A percentile compares a stretch with the other conserved stretches of the same genome.
Conservation (phyloP, 2,797 vertebrate genomes). For the Artibeus lituratus region DNA sequence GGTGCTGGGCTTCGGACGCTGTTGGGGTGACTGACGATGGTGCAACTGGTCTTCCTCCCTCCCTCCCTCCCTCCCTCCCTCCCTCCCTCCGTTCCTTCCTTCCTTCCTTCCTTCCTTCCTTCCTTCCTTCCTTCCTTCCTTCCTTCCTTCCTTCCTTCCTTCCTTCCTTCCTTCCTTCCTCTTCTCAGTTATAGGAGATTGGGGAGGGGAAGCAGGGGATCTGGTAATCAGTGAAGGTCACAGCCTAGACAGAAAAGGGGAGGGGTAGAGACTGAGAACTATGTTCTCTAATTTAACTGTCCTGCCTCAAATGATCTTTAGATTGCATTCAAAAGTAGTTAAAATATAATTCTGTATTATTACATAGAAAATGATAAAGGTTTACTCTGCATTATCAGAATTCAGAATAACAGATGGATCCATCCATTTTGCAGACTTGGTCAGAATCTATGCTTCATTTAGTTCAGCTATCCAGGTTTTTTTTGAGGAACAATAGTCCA, state of each 20-base stretch:
- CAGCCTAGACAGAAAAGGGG: neutral
- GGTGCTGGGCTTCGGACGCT: neutral
- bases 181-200: neutral
- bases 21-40: neutral
- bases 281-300: neutral
- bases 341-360: neutral
- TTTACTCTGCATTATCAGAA: neutral
- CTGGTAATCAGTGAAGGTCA: neutral
- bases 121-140: neutral
- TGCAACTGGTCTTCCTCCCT: neutral
- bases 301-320: neutral
- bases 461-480: neutral
- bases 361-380: neutral
- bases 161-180: neutral
- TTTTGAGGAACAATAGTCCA: neutral
- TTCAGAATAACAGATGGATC: neutral
- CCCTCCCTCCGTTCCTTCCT: too few species aligned
- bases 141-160: too few species aligned
- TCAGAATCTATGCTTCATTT: neutral
- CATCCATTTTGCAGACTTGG: neutral
- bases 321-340: neutral
- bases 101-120: too few species aligned
- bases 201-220: neutral
- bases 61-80: too few species aligned
- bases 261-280: neutral